Conservation (phyloP, 2,113 vertebrate species). For the Ochotona curzoniae region DNA sequence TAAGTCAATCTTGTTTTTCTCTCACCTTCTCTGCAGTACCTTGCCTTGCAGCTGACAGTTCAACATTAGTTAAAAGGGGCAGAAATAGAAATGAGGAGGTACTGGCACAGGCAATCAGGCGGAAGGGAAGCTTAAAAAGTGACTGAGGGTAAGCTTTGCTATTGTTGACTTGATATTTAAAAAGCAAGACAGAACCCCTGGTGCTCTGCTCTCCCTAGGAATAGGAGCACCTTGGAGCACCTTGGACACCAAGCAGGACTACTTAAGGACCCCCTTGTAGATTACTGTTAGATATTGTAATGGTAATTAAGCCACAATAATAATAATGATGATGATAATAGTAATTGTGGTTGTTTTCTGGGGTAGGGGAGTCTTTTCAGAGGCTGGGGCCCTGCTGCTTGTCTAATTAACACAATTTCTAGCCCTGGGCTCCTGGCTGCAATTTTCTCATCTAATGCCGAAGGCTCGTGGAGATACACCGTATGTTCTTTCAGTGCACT, state of each 20-base stretch:
- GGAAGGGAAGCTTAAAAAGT: background rate
- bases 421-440: background rate
- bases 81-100: background rate
- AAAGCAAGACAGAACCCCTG: background rate
- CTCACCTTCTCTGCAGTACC: no score
- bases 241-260: background rate
- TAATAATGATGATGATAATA: background rate
- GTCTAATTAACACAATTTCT: background rate
- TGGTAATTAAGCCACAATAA: background rate
- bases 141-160: background rate
- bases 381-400: background rate
- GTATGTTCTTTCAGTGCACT: background rate
- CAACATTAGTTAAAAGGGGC: background rate
- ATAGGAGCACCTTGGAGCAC: background rate
- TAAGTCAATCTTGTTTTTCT: background rate
- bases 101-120: background rate
- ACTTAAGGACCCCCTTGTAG: background rate
- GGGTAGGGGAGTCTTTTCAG: background rate
- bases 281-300: background rate
- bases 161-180: background rate
- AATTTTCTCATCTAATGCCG: background rate
- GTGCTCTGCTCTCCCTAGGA: background rate
- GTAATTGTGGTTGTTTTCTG: no score
- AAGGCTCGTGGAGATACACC: background rate
- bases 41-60: background rate